Evolutionary conservation across 2,113 vertebrate genomes (phyloP).

Genomic region (Myiopsitta monachus): DNA sequence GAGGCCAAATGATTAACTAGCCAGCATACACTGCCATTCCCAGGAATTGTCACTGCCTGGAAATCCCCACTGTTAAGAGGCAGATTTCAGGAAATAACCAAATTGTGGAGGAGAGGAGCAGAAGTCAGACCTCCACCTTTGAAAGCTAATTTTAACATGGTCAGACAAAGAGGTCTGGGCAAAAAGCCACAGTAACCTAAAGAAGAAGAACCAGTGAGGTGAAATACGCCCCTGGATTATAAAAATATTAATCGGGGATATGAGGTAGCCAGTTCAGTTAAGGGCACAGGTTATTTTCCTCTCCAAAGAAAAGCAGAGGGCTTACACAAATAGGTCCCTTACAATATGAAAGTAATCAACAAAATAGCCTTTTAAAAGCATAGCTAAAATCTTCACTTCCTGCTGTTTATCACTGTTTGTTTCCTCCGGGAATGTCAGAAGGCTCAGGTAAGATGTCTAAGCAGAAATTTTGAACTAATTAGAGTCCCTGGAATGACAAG

Average conservation of each 20-base stretch:
- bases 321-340: background rate
- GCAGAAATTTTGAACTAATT: constrained; percentile 3
- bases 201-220: background rate
- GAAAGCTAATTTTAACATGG: background rate
- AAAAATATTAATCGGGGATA: background rate
- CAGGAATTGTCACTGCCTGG: constrained; percentile 43
- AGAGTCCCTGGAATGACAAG: background rate
- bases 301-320: background rate
- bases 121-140: background rate
- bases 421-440: background rate
- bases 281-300: background rate
- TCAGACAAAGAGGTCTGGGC: background rate
- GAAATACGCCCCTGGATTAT: background rate
- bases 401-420: background rate
- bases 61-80: constrained; percentile 2
- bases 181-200: background rate
- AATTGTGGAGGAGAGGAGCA: background rate
- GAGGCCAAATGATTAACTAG: constrained; percentile 19
- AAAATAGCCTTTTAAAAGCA: background rate
- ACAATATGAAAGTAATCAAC: background rate
- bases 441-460: background rate
- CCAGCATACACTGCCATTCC: constrained; percentile 32
- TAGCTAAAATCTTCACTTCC: background rate
- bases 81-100: constrained; percentile 2
- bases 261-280: background rate